Evolutionary conservation across 2,888 invertebrate genomes (phyloP), one percentile per base, ranked within the genome.

Genomic region (Acanthacorydalis orientalis): DNA sequence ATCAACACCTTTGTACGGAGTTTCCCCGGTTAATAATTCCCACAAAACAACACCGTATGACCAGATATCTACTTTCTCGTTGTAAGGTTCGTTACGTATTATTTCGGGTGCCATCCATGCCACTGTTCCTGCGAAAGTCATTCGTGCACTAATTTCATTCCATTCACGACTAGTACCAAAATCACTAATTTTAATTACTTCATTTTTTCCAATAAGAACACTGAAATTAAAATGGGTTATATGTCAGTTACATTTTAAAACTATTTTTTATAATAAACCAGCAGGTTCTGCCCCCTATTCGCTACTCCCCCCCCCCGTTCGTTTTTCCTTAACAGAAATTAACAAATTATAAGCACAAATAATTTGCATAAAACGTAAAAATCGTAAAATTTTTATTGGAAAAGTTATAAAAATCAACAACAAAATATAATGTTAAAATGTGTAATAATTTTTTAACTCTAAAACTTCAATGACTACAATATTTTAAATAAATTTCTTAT

Each of bases 41-140:
- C 98, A 98, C 9, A 98, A 69, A 0, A 98, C 95, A 1, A 98
- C 92, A 4, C 97, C 98, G 62, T 84, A 98, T 0, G 96, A 93
- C 96, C 97, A 98, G 51, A 98, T 87, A 63, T 98, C 98, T 0
- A 98, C 93, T 64, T 95, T 91, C 62, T 97, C 96, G 0, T 91
- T 93, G 65, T 95, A 98, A 0, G 87, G 90, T 61, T 96, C 90
- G 61, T 93, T 92, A 50, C 93, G 78, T 54, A 98, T 96, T 38
- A 97, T 88, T 70, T 98, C 98, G 0, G 98, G 98, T 0, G 97
- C 95, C 97, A 98, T 98, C 97, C 97, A 98, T 0, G 95, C 91
- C 0, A 96, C 91, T 0, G 97, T 98, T 38, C 97, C 97, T 2
- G 92, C 93, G 67, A 98, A 97, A 52, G 91, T 88, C 97, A 98